Percentiles rank a stretch among this genome's conserved stretches.
These are phyloP conservation scores for Tetramorium alpestre DNA, from an alignment of 1,140 invertebrate genomes.

Conservation along the genomic window DNA sequence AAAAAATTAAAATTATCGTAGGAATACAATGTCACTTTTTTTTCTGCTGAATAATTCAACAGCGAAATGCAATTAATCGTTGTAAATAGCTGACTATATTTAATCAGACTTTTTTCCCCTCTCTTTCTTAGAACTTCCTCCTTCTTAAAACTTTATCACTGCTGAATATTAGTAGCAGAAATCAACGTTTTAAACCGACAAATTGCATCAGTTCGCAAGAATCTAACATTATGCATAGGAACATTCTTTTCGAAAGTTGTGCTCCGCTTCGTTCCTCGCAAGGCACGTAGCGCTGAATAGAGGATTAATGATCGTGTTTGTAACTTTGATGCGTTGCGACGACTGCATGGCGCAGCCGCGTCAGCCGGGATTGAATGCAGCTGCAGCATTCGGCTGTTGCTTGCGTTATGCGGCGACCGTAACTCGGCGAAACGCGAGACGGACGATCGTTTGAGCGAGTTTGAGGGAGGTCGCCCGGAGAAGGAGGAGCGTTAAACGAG, in stretches of 20 bases:
- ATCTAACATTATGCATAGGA: constrained; percentile 22
- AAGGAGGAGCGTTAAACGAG: constrained; percentile 47
- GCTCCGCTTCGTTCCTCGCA: background rate
- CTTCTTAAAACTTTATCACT: background rate
- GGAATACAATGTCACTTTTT: background rate
- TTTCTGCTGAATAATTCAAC: background rate
- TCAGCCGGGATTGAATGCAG: constrained; percentile 50
- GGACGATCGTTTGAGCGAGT: constrained; percentile 56
- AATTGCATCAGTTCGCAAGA: constrained; percentile 31
- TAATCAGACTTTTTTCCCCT: background rate
- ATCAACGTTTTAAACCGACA: constrained; percentile 14
- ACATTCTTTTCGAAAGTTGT: constrained; percentile 48
- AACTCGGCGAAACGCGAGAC: constrained; percentile 59
- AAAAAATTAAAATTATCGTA: background rate
- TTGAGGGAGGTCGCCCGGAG: constrained; percentile 17
- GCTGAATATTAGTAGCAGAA: constrained; percentile 11
- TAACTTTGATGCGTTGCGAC: constrained; percentile 67
- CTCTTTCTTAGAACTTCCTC: background rate
- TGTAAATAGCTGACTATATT: background rate
- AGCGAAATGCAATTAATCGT: background rate
- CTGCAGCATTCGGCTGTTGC: constrained; percentile 47
- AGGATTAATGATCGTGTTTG: constrained; percentile 52
- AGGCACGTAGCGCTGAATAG: constrained; percentile 55
- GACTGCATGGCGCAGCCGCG: constrained; percentile 51
- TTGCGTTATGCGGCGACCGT: constrained; percentile 46